Conservation (phyloP, 2,888 invertebrate species). For the Andrena fulva region DNA sequence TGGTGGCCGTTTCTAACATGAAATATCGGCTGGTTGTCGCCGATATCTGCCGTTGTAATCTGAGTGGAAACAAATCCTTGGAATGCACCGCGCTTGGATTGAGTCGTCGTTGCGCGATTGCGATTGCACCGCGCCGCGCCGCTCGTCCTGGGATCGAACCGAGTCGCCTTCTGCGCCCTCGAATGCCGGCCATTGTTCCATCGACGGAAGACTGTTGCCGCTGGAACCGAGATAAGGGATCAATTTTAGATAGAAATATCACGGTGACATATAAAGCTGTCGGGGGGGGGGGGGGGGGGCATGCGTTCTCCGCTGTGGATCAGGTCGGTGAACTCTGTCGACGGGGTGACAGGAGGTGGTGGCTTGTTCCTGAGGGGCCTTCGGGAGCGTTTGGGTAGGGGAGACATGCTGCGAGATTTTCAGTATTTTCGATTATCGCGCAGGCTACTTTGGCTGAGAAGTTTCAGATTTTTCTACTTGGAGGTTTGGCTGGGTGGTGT, state of each 20-base stretch:
- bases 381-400: not conserved
- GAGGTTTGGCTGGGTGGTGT: too few species aligned
- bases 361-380: not conserved
- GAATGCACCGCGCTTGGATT: slow-evolving; percentile 67
- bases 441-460: too few species aligned
- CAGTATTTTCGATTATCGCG: too few species aligned
- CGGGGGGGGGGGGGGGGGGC: too few species aligned
- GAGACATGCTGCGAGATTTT: not conserved
- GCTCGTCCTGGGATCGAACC: slow-evolving; percentile 49
- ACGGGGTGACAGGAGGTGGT: not conserved
- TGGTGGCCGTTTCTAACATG: slow-evolving; percentile 65
- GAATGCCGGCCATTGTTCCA: slow-evolving; percentile 53
- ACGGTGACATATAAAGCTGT: slow-evolving; percentile 43
- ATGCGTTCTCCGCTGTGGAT: not conserved
- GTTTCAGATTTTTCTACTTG: too few species aligned
- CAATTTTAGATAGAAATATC: slow-evolving; percentile 53
- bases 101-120: slow-evolving; percentile 65
- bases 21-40: slow-evolving; percentile 70
- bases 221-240: slow-evolving; percentile 43
- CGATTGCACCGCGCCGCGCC: slow-evolving; percentile 40
- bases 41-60: slow-evolving; percentile 71
- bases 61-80: slow-evolving; percentile 72
- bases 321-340: not conserved
- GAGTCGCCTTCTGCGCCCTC: slow-evolving; percentile 50
- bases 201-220: slow-evolving; percentile 36